phyloP scores from a whole-genome alignment of 2,888 invertebrate species.

The Volucella inanis region DNA sequence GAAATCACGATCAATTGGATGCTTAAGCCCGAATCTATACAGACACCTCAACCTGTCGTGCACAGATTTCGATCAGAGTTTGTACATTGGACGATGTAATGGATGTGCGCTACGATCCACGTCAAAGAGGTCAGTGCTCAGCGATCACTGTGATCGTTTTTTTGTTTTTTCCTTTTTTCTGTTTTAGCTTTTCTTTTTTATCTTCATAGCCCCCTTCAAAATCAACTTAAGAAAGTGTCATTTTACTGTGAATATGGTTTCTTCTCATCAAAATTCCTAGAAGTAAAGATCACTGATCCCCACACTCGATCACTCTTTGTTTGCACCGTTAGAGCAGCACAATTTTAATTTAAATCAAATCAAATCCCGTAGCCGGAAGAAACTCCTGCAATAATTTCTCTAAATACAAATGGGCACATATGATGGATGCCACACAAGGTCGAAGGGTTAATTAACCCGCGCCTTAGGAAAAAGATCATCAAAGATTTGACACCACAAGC shows the following conservation, averaged over 20 bases:
- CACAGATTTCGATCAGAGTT: slow-evolving; percentile 64
- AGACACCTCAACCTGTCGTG: slow-evolving; percentile 74
- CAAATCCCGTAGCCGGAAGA: slow-evolving; percentile 57
- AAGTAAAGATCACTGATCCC: slow-evolving; percentile 43
- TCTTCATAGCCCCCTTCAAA: no score
- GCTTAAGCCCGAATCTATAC: slow-evolving; percentile 60
- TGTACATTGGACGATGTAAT: slow-evolving; percentile 47
- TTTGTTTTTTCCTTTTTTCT: slow-evolving; percentile 5
- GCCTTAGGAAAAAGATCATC: slow-evolving; percentile 72
- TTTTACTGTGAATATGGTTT: background rate
- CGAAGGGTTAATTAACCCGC: slow-evolving; percentile 72
- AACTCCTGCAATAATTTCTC: slow-evolving; percentile 44
- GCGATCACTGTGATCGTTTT: slow-evolving; percentile 1
- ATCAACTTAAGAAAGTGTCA: slow-evolving; percentile 56
- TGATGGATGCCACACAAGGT: slow-evolving; percentile 69
- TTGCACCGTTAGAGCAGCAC: slow-evolving; percentile 41
- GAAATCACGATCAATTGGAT: slow-evolving; percentile 80
- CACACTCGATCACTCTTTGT: slow-evolving; percentile 28
- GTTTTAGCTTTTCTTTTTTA: no score
- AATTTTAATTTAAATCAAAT: slow-evolving; percentile 63
- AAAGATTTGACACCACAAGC: slow-evolving; percentile 69
- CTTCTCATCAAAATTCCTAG: background rate
- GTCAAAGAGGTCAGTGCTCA: slow-evolving; percentile 50
- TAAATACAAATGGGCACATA: slow-evolving; percentile 19
- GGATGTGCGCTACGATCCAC: slow-evolving; percentile 46